A percentile compares a stretch with the other conserved stretches of the same genome.
These are phyloP conservation scores for Apamea epomidion DNA, from an alignment of 2,888 invertebrate species.

Conservation along the genomic window DNA sequence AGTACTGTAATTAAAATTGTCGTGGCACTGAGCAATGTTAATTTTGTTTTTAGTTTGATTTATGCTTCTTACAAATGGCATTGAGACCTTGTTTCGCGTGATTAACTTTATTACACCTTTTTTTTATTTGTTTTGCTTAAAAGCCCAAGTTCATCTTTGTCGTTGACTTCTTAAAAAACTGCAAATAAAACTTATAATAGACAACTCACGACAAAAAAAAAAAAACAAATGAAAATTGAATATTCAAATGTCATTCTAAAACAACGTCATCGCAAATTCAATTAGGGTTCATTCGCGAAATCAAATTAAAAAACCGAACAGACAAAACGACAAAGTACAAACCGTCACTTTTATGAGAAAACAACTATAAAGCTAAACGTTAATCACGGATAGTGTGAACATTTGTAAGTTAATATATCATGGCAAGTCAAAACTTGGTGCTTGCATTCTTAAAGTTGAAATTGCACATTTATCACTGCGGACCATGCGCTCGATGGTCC, in stretches of 20 bases:
- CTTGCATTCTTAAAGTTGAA: conserved; percentile 89
- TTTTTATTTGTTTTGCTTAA: not conserved
- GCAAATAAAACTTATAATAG: not conserved
- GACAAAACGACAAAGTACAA: conserved; percentile 9
- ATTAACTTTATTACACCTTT: not conserved
- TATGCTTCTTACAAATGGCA: conserved; percentile 10
- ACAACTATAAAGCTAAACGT: conserved; percentile 66
- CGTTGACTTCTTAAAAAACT: not conserved
- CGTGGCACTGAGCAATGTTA: conserved; percentile 71
- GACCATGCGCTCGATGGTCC: conserved; percentile 87
- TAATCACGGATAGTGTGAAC: conserved; percentile 78
- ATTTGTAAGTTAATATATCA: conserved; percentile 86
- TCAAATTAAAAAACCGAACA: conserved; percentile 24
- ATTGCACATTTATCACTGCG: conserved; percentile 89
- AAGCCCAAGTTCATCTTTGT: not conserved
- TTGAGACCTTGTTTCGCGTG: conserved; percentile 10
- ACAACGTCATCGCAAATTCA: conserved; percentile 14
- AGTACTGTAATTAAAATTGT: conserved; percentile 86
- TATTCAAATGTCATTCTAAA: conserved; percentile 27
- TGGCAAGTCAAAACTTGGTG: conserved; percentile 87
- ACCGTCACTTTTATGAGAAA: conserved; percentile 49
- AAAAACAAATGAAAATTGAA: not conserved
- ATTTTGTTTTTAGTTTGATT: conserved; percentile 67
- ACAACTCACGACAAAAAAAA: too few relatives aligned
- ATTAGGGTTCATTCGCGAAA: conserved; percentile 34